Evolutionary conservation across 2,888 invertebrate genomes (phyloP).

Genomic region (Oithona nana): DNA sequence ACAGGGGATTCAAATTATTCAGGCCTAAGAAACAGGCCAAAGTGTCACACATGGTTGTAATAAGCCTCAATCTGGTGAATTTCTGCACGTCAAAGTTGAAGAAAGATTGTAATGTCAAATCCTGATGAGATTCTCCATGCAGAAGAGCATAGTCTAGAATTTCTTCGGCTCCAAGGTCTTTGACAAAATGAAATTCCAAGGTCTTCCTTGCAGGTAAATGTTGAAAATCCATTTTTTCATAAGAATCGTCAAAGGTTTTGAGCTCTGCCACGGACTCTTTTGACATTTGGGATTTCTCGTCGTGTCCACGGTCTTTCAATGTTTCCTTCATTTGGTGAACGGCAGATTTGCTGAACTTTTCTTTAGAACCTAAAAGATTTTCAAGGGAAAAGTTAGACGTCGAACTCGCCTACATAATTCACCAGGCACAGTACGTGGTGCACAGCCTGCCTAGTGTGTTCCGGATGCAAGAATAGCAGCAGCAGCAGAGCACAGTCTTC

Average conservation of each 20-base stretch:
- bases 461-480: too few species aligned
- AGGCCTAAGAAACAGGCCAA: not conserved
- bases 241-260: not conserved
- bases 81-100: not conserved
- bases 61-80: not conserved
- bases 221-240: not conserved
- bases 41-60: not conserved
- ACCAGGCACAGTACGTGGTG: too few species aligned
- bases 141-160: not conserved
- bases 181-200: not conserved
- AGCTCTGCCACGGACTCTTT: not conserved
- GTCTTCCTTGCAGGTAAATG: not conserved
- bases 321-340: not conserved
- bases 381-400: too few species aligned
- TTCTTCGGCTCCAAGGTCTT: not conserved
- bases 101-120: not conserved
- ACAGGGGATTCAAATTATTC: not conserved
- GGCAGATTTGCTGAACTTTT: not conserved
- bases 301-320: not conserved
- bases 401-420: too few species aligned
- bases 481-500: too few species aligned
- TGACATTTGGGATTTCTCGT: not conserved
- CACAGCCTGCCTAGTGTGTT: too few species aligned
- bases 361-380: too few species aligned
- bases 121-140: not conserved